Conservation (phyloP, 1,140 invertebrate species). For the Drosophila seguyi region DNA sequence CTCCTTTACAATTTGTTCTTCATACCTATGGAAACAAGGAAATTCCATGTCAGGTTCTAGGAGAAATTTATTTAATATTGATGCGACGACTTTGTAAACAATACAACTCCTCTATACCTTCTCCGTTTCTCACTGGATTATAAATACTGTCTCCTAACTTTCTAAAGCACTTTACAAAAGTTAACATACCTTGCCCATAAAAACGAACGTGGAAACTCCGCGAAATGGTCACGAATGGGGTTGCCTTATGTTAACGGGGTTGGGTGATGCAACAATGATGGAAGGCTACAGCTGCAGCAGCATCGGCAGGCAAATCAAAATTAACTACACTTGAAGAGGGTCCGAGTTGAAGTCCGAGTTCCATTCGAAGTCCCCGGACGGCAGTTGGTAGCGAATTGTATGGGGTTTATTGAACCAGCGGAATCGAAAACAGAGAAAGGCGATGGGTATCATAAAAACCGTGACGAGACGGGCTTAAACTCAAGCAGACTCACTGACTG, state of each 20-base stretch:
- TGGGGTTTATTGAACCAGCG: slow-evolving; percentile 72
- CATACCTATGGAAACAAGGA: background rate
- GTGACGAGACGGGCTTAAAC: slow-evolving; percentile 50
- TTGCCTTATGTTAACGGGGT: background rate
- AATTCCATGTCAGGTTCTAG: background rate
- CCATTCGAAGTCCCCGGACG: slow-evolving; percentile 14
- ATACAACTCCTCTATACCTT: background rate
- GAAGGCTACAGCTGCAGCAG: slow-evolving; percentile 6
- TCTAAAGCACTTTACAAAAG: slow-evolving; percentile 4
- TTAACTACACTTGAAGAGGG: slow-evolving; percentile 74
- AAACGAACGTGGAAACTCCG: slow-evolving; percentile 18
- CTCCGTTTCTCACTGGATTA: background rate
- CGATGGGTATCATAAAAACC: slow-evolving; percentile 63
- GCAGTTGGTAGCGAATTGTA: slow-evolving; percentile 52
- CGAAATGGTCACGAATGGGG: slow-evolving; percentile 15
- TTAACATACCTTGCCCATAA: slow-evolving; percentile 4
- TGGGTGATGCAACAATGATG: slow-evolving; percentile 17
- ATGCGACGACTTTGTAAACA: background rate
- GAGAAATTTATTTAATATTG: background rate
- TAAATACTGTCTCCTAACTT: background rate
- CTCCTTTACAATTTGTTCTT: background rate
- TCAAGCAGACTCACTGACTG: slow-evolving; percentile 21
- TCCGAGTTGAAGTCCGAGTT: slow-evolving; percentile 11
- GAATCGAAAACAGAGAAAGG: slow-evolving; percentile 21
- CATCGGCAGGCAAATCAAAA: slow-evolving; percentile 66